These are phyloP conservation scores for Fopius arisanus DNA, from an alignment of 1,140 invertebrate genomes.

Conservation along the genomic window DNA sequence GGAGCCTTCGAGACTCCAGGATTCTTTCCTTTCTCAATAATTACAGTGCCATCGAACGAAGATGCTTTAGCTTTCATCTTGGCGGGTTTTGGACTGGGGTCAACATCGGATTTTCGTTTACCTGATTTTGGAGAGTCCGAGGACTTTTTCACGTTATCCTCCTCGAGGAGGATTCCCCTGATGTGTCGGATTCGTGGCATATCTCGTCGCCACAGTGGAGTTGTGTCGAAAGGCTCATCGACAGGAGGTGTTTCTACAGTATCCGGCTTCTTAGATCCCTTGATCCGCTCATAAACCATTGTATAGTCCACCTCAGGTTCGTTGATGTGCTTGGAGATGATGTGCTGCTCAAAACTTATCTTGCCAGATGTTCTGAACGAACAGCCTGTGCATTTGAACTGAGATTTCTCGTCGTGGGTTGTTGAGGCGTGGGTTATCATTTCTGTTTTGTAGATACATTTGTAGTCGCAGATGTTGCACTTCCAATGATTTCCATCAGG, in stretches of 20 bases:
- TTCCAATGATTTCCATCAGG: constrained; percentile 71
- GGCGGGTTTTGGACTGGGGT: constrained; percentile 36
- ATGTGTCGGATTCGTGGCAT: constrained; percentile 69
- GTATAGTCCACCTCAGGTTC: constrained; percentile 50
- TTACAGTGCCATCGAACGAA: constrained; percentile 33
- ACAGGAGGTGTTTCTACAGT: constrained; percentile 36
- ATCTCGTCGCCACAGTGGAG: constrained; percentile 69
- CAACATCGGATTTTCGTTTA: constrained; percentile 49
- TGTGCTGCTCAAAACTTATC: constrained; percentile 69
- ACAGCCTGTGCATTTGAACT: constrained; percentile 75
- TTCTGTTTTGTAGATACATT: constrained; percentile 68
- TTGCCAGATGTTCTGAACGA: constrained; percentile 67
- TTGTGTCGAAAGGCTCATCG: constrained; percentile 64
- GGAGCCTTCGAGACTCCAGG: constrained; percentile 6
- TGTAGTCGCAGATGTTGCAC: constrained; percentile 73
- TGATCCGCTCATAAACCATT: constrained; percentile 54
- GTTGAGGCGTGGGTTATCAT: constrained; percentile 68
- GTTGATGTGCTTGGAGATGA: constrained; percentile 61
- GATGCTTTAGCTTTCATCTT: constrained; percentile 45
- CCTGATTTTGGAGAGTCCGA: constrained; percentile 35
- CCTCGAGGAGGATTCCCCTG: constrained; percentile 68
- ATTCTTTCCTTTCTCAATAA: constrained; percentile 13
- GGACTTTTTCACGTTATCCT: constrained; percentile 18
- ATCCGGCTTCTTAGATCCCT: constrained; percentile 44
- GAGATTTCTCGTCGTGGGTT: constrained; percentile 70